Percentiles rank a stretch among this genome's conserved stretches.
These are phyloP conservation scores for Ceyx erithaca DNA, from an alignment of 2,797 vertebrate species.

Conservation along the genomic window DNA sequence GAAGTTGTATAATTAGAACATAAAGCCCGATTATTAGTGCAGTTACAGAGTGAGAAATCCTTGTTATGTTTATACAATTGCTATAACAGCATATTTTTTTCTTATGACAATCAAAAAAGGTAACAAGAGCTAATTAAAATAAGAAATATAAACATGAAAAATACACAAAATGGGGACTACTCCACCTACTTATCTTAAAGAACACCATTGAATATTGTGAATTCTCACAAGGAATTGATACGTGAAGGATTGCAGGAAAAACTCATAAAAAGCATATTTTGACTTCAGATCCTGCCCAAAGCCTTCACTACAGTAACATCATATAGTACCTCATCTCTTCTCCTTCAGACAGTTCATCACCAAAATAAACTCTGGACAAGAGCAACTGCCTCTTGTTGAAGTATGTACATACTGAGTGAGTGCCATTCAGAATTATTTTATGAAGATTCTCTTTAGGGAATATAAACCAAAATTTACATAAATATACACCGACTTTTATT, in stretches of 20 bases:
- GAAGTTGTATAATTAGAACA: constrained; percentile 15
- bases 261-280: neutral
- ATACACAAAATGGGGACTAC: neutral
- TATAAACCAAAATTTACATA: neutral
- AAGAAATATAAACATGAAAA: neutral
- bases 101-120: neutral
- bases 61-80: neutral
- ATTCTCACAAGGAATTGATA: neutral
- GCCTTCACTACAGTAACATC: neutral
- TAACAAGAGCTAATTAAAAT: constrained; percentile 33
- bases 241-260: neutral
- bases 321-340: neutral
- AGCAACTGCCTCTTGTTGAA: neutral
- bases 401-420: accelerated
- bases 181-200: neutral
- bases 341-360: neutral
- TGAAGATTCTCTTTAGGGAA: neutral
- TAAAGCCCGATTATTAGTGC: neutral
- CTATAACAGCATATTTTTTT: neutral
- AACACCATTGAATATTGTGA: neutral
- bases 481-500: neutral
- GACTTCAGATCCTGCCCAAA: neutral
- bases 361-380: neutral
- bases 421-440: neutral
- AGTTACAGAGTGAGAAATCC: neutral